Evolutionary conservation across 2,797 vertebrate genomes (phyloP).

Genomic region (Melanotaenia parkinsoni): DNA sequence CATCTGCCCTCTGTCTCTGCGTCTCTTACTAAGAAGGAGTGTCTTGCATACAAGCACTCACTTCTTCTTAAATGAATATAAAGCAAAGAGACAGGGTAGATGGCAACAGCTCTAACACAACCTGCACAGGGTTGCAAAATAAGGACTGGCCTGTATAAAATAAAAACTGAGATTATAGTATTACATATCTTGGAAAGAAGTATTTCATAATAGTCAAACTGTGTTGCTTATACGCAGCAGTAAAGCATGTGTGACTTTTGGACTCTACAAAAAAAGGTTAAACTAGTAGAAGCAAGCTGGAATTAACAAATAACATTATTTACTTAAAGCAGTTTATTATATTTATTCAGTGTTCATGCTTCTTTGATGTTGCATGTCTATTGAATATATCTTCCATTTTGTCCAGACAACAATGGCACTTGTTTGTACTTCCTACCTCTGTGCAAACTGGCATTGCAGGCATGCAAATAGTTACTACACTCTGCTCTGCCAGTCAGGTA

Average conservation of each 20-base stretch:
- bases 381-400: neutral
- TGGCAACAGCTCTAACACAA: conserved; percentile 24
- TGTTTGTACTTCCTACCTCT: neutral
- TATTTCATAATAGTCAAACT: neutral
- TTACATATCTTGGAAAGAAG: neutral
- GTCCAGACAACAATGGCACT: neutral
- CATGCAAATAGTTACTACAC: neutral
- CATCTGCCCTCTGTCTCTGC: conserved; percentile 67
- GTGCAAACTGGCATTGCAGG: neutral
- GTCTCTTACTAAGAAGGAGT: conserved; percentile 58
- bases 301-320: neutral
- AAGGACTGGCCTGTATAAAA: neutral
- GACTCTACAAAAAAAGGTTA: neutral
- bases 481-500: neutral
- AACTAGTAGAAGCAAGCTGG: neutral
- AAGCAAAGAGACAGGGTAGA: conserved; percentile 50
- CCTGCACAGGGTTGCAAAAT: conserved; percentile 19
- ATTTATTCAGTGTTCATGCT: neutral
- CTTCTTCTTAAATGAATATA: conserved; percentile 37
- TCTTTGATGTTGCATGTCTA: too few species aligned
- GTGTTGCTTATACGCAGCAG: neutral
- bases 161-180: neutral
- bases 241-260: too few species aligned
- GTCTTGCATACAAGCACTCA: conserved; percentile 35
- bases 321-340: too few species aligned